phyloP scores from a whole-genome alignment of 2,888 invertebrate genomes.

The Dryomyza anilis region DNA sequence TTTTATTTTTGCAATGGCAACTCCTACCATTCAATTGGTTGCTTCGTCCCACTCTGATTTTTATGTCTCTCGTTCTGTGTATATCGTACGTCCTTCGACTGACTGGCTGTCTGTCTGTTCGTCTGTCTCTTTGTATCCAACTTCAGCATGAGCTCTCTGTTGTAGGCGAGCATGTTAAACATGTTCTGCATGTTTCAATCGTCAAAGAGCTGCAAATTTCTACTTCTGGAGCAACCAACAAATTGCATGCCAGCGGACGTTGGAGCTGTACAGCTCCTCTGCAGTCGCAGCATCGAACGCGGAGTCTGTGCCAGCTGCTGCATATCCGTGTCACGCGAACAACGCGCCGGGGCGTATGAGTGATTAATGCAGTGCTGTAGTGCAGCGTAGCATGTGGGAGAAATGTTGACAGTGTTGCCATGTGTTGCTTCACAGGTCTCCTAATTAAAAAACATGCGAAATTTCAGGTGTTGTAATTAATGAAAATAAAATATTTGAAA shows the following conservation, averaged over 20 bases:
- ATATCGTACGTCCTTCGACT: background rate
- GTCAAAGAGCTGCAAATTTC: no score
- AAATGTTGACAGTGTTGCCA: no score
- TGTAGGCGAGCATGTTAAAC: conserved; percentile 2
- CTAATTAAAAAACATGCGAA: no score
- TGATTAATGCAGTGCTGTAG: conserved; percentile 23
- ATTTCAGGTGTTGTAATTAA: no score
- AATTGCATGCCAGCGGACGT: background rate
- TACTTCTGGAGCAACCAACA: background rate
- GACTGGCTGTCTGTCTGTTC: background rate
- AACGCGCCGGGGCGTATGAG: conserved; percentile 16
- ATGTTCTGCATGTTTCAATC: background rate
- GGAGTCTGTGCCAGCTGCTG: no score
- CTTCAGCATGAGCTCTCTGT: background rate
- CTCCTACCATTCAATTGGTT: background rate
- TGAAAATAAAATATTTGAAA: no score
- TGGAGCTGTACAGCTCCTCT: no score
- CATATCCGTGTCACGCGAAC: no score
- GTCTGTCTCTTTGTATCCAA: background rate
- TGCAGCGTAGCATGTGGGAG: conserved; percentile 9
- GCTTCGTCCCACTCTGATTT: background rate
- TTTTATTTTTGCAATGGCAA: background rate
- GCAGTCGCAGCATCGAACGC: no score
- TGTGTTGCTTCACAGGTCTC: no score
- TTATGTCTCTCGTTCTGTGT: background rate